Percentiles rank a stretch among this genome's conserved stretches.
These are phyloP conservation scores for Nephila pilipes DNA, from an alignment of 1,140 invertebrate species.

Conservation along the genomic window DNA sequence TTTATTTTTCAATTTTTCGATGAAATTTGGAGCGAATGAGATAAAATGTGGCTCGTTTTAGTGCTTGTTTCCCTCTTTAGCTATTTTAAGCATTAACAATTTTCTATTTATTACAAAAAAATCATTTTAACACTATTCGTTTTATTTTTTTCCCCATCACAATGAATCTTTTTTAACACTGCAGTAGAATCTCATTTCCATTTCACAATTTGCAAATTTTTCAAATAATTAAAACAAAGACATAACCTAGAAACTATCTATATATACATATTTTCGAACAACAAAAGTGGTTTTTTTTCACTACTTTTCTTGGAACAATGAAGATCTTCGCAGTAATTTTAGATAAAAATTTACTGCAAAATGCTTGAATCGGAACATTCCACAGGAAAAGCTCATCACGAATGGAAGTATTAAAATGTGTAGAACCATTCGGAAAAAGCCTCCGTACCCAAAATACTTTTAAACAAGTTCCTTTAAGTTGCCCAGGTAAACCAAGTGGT, in stretches of 20 bases:
- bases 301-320: neutral
- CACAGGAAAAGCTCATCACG: neutral
- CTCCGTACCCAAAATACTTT: neutral
- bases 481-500: slow-evolving; percentile 72
- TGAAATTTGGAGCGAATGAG: too few relatives aligned
- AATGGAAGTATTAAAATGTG: neutral
- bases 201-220: neutral
- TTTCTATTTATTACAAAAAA: too few relatives aligned
- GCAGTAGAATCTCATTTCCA: too few relatives aligned
- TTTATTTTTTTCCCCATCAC: too few relatives aligned
- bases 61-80: too few relatives aligned
- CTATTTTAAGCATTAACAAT: too few relatives aligned
- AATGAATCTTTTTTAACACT: too few relatives aligned
- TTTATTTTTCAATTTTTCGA: too few relatives aligned
- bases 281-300: neutral
- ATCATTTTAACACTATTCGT: too few relatives aligned
- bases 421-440: slow-evolving; percentile 25
- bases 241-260: neutral
- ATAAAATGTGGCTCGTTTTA: too few relatives aligned
- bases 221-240: neutral
- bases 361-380: neutral
- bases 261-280: too few relatives aligned
- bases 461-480: slow-evolving; percentile 69
- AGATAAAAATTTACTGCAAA: neutral
- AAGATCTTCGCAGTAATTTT: neutral